Conservation (phyloP, 2,113 vertebrate species). For the Triplophysa rosa region DNA sequence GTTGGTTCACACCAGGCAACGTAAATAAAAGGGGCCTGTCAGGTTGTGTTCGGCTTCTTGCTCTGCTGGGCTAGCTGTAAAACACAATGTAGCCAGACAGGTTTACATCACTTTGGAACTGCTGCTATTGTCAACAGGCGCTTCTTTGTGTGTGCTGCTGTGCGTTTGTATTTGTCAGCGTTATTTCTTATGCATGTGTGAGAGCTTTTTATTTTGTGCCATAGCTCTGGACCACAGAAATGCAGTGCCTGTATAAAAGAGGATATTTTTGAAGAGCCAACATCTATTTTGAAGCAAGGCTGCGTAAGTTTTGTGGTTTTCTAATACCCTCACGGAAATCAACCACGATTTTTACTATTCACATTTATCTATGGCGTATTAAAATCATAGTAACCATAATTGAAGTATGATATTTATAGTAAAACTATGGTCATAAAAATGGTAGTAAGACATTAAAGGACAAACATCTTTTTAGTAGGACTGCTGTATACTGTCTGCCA, state of each 20-base stretch:
- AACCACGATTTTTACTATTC: no score
- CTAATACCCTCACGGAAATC: not conserved
- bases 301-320: constrained; percentile 77
- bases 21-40: constrained; percentile 10
- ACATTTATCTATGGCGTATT: no score
- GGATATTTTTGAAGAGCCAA: constrained; percentile 90
- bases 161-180: not conserved
- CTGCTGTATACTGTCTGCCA: not conserved
- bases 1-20: not conserved
- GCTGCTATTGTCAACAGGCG: constrained; percentile 1
- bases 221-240: constrained; percentile 89
- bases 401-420: no score
- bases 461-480: not conserved
- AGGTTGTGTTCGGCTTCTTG: constrained; percentile 11
- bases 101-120: not conserved
- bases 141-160: not conserved
- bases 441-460: not conserved
- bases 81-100: constrained; percentile 33
- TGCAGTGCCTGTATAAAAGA: constrained; percentile 93
- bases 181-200: not conserved
- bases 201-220: not conserved
- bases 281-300: constrained; percentile 86
- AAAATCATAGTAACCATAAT: no score
- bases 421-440: no score
- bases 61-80: not conserved